Percentiles rank a stretch among this genome's conserved stretches.
phyloP scores from a whole-genome alignment of 2,797 vertebrate species.

The Crossoptilon crossoptilon region DNA sequence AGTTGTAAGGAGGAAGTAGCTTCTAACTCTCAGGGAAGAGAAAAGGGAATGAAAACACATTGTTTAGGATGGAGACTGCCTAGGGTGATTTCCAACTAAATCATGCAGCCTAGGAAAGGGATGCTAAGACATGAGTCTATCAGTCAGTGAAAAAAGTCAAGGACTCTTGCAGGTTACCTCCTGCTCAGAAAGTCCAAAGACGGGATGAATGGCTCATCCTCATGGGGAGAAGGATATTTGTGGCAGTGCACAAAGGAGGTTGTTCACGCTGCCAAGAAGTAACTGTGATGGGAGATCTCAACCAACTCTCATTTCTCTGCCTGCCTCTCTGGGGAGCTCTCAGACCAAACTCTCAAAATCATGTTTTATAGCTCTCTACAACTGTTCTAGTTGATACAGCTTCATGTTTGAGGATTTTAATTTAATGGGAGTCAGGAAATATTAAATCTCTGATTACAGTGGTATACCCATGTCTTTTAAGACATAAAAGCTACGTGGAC shows the following conservation, averaged over 20 bases:
- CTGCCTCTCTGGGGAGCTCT: neutral
- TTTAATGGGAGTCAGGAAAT: neutral
- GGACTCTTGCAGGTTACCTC: neutral
- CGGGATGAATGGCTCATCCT: neutral
- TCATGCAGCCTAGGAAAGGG: neutral
- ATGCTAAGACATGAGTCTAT: neutral
- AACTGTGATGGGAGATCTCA: neutral
- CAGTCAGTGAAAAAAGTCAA: neutral
- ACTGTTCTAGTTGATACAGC: neutral
- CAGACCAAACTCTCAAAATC: neutral
- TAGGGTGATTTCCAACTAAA: neutral
- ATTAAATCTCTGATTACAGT: neutral
- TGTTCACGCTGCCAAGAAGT: accelerated
- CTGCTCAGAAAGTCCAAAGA: neutral
- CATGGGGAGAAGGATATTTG: neutral
- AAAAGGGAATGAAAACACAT: neutral
- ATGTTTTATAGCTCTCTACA: neutral
- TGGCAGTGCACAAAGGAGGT: neutral
- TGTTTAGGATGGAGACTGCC: neutral
- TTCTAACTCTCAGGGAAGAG: neutral
- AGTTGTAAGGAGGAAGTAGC: neutral
- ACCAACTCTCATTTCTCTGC: neutral
- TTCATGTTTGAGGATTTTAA: conserved; percentile 22
- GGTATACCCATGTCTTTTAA: neutral
- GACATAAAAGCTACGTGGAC: neutral